Percentiles rank a stretch among this genome's conserved stretches.
These are phyloP conservation scores for Megaceryle alcyon DNA, from an alignment of 2,797 vertebrate species.

Conservation along the genomic window DNA sequence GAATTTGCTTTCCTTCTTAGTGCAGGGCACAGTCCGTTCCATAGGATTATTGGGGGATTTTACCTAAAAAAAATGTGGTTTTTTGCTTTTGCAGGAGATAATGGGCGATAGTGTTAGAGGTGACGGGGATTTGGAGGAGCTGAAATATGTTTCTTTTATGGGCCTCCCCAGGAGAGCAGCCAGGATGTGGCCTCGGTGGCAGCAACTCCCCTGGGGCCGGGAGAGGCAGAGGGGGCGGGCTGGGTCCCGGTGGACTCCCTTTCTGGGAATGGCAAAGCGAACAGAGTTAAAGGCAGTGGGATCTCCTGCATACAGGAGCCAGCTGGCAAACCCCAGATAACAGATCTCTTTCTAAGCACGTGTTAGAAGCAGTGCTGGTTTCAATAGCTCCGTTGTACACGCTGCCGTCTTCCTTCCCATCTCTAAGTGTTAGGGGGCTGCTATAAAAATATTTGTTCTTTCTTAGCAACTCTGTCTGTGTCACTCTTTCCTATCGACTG, in stretches of 20 bases:
- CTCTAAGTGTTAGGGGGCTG: not conserved
- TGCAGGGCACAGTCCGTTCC: not conserved
- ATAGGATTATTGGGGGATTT: not conserved
- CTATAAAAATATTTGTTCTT: conserved; percentile 46
- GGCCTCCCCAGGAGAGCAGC: not conserved
- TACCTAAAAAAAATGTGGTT: not conserved
- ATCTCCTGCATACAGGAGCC: conserved; percentile 36
- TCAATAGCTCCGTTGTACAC: conserved; percentile 9
- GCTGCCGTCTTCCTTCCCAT: not conserved
- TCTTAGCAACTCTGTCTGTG: not conserved
- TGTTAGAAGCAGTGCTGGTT: conserved; percentile 29
- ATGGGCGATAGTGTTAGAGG: not conserved
- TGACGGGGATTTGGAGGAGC: not conserved
- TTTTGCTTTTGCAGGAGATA: not conserved
- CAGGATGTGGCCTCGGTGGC: not conserved
- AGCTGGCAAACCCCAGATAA: conserved; percentile 65
- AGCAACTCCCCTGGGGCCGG: not conserved
- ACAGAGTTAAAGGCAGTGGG: not conserved
- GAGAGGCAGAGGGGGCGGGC: not conserved
- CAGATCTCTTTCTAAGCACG: conserved; percentile 52
- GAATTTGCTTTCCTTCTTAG: not conserved
- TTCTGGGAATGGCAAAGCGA: not conserved
- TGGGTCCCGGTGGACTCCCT: not conserved
- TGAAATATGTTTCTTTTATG: not conserved
- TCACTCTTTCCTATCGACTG: not conserved